Evolutionary conservation across 2,797 vertebrate species (phyloP).

Genomic region (Chiroxiphia lanceolata): DNA sequence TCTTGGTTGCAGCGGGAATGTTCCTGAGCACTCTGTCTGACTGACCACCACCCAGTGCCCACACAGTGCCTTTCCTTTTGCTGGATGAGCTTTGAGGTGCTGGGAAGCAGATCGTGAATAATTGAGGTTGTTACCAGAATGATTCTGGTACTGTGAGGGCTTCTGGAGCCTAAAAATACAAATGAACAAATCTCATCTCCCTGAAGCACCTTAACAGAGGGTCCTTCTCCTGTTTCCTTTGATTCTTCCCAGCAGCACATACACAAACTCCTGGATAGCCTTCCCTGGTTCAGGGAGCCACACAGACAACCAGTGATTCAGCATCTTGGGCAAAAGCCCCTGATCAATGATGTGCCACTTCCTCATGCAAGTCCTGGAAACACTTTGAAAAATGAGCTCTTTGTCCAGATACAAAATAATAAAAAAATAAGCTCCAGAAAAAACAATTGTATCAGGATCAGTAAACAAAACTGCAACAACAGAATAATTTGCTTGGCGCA

Average conservation of each 20-base stretch:
- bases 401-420: background rate
- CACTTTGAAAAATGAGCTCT: conserved; percentile 24
- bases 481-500: conserved; percentile 1
- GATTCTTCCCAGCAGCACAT: background rate
- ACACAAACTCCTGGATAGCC: background rate
- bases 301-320: background rate
- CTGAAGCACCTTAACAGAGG: background rate
- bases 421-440: background rate
- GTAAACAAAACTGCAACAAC: conserved; percentile 46
- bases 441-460: conserved; percentile 15
- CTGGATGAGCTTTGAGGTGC: background rate
- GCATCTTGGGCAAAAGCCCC: background rate
- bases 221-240: background rate
- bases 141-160: background rate
- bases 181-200: background rate
- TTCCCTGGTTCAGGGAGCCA: background rate
- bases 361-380: background rate
- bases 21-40: background rate
- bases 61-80: too few relatives aligned
- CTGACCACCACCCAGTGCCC: background rate
- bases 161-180: background rate
- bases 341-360: background rate
- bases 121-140: background rate
- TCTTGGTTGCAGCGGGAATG: background rate
- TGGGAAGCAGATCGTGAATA: background rate